Conservation (phyloP, 2,113 vertebrate genomes). For the Engraulis encrasicolus region DNA sequence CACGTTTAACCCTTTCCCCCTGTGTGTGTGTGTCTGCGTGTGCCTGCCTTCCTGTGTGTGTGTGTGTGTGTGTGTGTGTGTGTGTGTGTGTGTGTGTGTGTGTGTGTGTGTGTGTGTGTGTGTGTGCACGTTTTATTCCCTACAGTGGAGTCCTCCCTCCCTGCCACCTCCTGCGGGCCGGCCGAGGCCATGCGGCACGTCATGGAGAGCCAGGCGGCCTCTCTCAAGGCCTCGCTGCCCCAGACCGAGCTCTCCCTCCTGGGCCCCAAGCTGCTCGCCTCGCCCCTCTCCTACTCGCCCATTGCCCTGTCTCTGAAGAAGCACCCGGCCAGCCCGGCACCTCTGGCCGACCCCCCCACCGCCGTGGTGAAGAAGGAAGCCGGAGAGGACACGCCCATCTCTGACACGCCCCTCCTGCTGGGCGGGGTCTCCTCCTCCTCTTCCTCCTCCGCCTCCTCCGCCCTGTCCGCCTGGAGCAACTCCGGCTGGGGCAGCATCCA, state of each 20-base stretch:
- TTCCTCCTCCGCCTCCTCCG: conserved; percentile 72
- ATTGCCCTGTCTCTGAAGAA: conserved; percentile 84
- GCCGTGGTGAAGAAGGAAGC: conserved; percentile 79
- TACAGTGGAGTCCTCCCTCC: conserved; percentile 82
- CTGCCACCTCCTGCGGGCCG: conserved; percentile 78
- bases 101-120: not conserved
- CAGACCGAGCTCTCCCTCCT: conserved; percentile 78
- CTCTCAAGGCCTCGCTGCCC: conserved; percentile 81
- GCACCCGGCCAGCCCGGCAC: conserved; percentile 68
- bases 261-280: conserved; percentile 80
- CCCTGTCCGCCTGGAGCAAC: conserved; percentile 81
- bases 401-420: conserved; percentile 74
- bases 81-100: not conserved
- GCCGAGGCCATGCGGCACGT: conserved; percentile 88
- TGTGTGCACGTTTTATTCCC: not conserved
- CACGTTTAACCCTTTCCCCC: too few relatives aligned
- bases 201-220: conserved; percentile 85
- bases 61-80: not conserved
- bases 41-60: too few relatives aligned
- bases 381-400: conserved; percentile 70
- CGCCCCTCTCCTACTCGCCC: conserved; percentile 80
- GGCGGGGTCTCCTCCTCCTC: conserved; percentile 65
- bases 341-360: conserved; percentile 75
- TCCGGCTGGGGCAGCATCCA: conserved; percentile 86
- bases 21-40: too few relatives aligned